phyloP scores from a whole-genome alignment of 2,113 vertebrate genomes.

The Heterotis niloticus region DNA sequence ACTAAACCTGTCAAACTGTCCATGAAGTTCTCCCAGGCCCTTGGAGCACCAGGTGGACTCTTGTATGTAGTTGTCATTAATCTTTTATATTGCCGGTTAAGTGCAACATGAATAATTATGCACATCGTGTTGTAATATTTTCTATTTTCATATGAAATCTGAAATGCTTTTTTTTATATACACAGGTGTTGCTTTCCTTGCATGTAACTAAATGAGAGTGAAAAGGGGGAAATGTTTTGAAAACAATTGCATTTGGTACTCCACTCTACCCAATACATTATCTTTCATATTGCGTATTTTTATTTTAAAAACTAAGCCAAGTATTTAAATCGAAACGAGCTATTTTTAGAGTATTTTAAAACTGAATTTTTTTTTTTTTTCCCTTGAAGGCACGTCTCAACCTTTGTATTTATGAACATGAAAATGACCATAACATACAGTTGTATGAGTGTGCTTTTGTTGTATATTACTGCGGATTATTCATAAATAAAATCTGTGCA shows the following conservation, averaged over 20 bases:
- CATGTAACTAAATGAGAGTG: slow-evolving; percentile 58
- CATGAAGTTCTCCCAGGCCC: slow-evolving; percentile 34
- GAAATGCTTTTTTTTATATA: slow-evolving; percentile 61
- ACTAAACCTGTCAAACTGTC: slow-evolving; percentile 36
- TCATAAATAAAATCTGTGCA: slow-evolving; percentile 74
- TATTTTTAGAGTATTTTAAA: slow-evolving; percentile 71
- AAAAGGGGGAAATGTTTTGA: slow-evolving; percentile 50
- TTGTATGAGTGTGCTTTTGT: slow-evolving; percentile 52
- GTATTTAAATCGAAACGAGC: slow-evolving; percentile 70
- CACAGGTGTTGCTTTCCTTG: slow-evolving; percentile 51
- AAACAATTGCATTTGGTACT: slow-evolving; percentile 71
- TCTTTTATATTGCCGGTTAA: slow-evolving; percentile 63
- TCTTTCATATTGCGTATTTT: slow-evolving; percentile 76
- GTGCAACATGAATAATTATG: slow-evolving; percentile 59
- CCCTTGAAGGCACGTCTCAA: slow-evolving; percentile 52
- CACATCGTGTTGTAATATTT: slow-evolving; percentile 68
- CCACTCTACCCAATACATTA: slow-evolving; percentile 64
- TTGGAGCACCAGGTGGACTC: slow-evolving; percentile 51
- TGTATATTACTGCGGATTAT: slow-evolving; percentile 65
- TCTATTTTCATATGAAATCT: slow-evolving; percentile 73
- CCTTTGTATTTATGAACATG: slow-evolving; percentile 53
- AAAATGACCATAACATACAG: slow-evolving; percentile 59
- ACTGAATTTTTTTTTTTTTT: slow-evolving; percentile 50
- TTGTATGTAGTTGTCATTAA: slow-evolving; percentile 50
- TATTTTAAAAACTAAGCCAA: slow-evolving; percentile 61